These are phyloP conservation scores for Cepaea hortensis DNA, from an alignment of 2,888 invertebrate genomes.

Conservation along the genomic window DNA sequence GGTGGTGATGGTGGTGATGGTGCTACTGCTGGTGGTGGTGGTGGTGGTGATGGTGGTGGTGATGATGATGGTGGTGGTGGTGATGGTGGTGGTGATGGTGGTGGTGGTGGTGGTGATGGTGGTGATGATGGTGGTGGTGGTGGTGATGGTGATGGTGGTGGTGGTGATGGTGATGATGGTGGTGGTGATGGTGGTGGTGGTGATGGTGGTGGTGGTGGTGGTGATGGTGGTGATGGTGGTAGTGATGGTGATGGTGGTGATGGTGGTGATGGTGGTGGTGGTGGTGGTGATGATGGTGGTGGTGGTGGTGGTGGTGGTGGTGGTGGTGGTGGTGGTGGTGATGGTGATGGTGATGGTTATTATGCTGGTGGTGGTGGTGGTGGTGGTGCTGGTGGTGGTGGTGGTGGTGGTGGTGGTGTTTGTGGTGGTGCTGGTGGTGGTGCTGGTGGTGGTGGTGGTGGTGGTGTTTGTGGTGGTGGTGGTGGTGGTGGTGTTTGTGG, in stretches of 20 bases:
- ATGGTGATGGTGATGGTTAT: no score
- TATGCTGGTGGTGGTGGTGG: no score
- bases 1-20: constrained; percentile 35
- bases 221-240: neutral
- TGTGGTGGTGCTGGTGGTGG: no score
- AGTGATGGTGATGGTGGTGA: neutral
- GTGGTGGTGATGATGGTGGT: no score
- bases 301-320: no score
- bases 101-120: constrained; percentile 29
- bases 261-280: no score
- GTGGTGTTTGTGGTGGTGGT: no score
- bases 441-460: neutral
- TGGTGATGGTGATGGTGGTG: neutral
- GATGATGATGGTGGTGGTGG: constrained; percentile 33
- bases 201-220: neutral
- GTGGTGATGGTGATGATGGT: neutral
- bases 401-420: no score
- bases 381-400: no score
- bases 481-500: no score
- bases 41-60: constrained; percentile 34
- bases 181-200: neutral
- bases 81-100: constrained; percentile 39
- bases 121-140: neutral
- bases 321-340: no score
- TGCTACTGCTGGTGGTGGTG: constrained; percentile 40